Evolutionary conservation across 2,888 invertebrate genomes (phyloP).

Genomic region (Eupithecia exiguata): DNA sequence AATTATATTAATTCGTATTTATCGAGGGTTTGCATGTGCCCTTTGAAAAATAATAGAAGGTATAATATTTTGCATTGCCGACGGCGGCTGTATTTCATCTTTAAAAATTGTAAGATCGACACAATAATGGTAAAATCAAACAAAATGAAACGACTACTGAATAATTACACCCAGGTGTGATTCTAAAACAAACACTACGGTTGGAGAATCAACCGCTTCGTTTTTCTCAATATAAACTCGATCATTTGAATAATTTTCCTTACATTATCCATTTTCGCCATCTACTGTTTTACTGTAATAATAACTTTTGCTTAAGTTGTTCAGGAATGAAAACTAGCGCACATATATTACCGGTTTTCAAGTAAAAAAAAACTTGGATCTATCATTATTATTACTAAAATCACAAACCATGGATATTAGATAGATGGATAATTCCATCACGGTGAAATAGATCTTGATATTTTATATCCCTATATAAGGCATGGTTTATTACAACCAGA

Average conservation of each 20-base stretch:
- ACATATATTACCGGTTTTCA: background rate
- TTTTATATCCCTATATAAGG: background rate
- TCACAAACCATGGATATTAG: background rate
- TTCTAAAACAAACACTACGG: background rate
- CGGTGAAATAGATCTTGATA: background rate
- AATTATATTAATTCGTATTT: too few relatives aligned
- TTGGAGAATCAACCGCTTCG: background rate
- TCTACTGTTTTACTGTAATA: background rate
- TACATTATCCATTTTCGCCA: background rate
- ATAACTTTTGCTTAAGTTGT: background rate
- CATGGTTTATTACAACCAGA: background rate
- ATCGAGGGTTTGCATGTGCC: too few relatives aligned
- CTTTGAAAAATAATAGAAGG: too few relatives aligned
- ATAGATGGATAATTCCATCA: too few relatives aligned
- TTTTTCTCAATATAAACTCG: background rate
- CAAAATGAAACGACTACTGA: background rate
- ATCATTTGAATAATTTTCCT: background rate
- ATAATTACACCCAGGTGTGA: background rate
- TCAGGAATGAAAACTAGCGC: background rate
- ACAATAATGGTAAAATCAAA: background rate
- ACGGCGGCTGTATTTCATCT: background rate
- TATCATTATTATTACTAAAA: background rate
- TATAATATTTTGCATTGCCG: too few relatives aligned
- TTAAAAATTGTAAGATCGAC: background rate
- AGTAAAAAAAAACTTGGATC: background rate